These are phyloP conservation scores for Setophaga coronata DNA, from an alignment of 2,113 vertebrate species.

Conservation along the genomic window DNA sequence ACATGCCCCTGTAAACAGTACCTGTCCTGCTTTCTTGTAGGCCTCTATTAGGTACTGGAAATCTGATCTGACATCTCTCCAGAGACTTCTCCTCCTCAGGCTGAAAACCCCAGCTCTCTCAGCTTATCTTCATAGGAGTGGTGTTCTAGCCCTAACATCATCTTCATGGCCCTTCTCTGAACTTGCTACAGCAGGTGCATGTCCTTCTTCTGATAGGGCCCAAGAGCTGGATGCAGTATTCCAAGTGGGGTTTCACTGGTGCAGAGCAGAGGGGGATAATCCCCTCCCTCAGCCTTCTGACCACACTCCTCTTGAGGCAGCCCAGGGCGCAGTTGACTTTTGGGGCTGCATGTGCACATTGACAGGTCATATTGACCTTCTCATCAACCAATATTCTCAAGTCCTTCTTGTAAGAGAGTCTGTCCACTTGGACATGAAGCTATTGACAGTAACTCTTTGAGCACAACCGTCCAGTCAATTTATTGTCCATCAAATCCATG, in stretches of 20 bases:
- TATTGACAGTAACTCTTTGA: background rate
- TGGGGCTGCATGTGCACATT: background rate
- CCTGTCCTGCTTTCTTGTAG: background rate
- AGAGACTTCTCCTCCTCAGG: background rate
- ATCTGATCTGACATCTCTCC: no score
- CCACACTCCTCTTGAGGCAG: background rate
- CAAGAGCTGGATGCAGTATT: background rate
- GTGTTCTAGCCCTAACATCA: background rate
- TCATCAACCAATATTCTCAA: background rate
- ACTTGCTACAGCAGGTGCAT: background rate
- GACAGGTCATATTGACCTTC: background rate
- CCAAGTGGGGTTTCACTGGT: background rate
- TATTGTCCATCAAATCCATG: background rate
- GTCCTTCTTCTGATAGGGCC: background rate
- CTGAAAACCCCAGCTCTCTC: background rate
- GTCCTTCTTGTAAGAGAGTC: background rate
- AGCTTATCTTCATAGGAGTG: background rate
- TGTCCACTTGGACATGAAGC: background rate
- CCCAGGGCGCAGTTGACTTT: background rate
- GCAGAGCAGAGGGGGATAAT: background rate
- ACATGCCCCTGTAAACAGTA: background rate
- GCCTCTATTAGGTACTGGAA: background rate
- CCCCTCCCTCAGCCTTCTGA: background rate
- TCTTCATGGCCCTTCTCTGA: background rate
- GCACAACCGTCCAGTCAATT: accelerated